phyloP scores from a whole-genome alignment of 1,140 invertebrate species.

The Thaumatotibia leucotreta region DNA sequence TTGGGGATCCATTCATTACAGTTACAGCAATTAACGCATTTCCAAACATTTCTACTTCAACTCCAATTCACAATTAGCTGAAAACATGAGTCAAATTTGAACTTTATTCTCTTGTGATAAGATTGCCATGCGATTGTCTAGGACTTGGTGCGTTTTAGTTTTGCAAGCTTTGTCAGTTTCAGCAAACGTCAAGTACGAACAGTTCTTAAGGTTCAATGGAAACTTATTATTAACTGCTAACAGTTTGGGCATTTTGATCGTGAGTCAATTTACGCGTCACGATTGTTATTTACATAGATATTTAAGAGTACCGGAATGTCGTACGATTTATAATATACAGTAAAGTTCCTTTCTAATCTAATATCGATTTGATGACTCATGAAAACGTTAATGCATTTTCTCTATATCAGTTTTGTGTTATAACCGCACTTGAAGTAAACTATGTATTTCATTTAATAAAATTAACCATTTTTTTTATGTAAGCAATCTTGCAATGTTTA shows the following conservation, averaged over 20 bases:
- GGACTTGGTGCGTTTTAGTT: neutral
- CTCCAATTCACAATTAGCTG: neutral
- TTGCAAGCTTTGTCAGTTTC: neutral
- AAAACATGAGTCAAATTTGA: neutral
- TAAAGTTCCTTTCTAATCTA: conserved; percentile 1
- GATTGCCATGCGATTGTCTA: conserved; percentile 20
- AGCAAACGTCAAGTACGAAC: conserved; percentile 14
- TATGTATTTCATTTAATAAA: too few relatives aligned
- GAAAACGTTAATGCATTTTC: neutral
- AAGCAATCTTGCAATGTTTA: too few relatives aligned
- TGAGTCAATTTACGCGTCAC: conserved; percentile 46
- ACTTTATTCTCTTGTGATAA: neutral
- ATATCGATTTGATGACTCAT: neutral
- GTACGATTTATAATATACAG: neutral
- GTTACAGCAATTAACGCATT: conserved; percentile 5
- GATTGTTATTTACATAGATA: conserved; percentile 17
- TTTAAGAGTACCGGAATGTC: conserved; percentile 10
- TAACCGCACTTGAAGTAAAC: neutral
- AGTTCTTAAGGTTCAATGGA: conserved; percentile 36
- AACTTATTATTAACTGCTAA: conserved; percentile 42
- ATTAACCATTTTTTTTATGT: too few relatives aligned
- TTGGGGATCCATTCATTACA: neutral
- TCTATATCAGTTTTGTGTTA: neutral
- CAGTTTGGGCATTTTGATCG: conserved; percentile 43
- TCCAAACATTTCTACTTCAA: neutral